phyloP scores from a whole-genome alignment of 2,113 vertebrate species.

The Zapornia atra region DNA sequence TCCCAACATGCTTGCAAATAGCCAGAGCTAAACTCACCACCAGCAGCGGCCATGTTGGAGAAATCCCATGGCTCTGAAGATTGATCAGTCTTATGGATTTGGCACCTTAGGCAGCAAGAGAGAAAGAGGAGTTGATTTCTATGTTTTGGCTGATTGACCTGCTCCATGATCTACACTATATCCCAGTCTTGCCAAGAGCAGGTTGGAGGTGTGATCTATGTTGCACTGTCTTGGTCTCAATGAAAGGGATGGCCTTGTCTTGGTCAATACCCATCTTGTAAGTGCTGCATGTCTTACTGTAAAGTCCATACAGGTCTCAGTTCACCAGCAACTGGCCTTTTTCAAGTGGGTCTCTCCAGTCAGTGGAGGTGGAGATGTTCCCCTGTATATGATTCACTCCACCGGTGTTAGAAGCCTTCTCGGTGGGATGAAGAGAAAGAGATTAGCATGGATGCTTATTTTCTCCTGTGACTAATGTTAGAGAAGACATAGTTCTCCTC shows the following conservation, averaged over 20 bases:
- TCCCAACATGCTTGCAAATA: background rate
- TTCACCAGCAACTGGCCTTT: background rate
- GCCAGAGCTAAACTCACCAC: background rate
- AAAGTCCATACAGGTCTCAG: background rate
- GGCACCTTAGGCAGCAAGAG: background rate
- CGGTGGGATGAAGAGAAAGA: background rate
- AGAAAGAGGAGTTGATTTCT: background rate
- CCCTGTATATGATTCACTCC: background rate
- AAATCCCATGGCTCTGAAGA: background rate
- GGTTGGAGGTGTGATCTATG: background rate
- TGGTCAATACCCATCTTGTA: fast-evolving
- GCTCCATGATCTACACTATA: background rate
- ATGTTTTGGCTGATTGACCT: background rate
- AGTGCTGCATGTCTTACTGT: background rate
- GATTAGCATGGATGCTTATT: background rate
- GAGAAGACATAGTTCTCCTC: background rate
- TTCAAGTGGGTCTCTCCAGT: background rate
- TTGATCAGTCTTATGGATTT: background rate
- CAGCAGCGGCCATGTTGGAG: background rate
- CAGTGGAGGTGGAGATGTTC: background rate
- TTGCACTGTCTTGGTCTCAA: fast-evolving
- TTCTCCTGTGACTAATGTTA: background rate
- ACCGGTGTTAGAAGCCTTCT: background rate
- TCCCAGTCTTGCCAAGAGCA: background rate
- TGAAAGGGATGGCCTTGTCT: background rate